Percentiles rank a stretch among this genome's conserved stretches.
phyloP scores from a whole-genome alignment of 2,113 vertebrate genomes.

The Castor canadensis region DNA sequence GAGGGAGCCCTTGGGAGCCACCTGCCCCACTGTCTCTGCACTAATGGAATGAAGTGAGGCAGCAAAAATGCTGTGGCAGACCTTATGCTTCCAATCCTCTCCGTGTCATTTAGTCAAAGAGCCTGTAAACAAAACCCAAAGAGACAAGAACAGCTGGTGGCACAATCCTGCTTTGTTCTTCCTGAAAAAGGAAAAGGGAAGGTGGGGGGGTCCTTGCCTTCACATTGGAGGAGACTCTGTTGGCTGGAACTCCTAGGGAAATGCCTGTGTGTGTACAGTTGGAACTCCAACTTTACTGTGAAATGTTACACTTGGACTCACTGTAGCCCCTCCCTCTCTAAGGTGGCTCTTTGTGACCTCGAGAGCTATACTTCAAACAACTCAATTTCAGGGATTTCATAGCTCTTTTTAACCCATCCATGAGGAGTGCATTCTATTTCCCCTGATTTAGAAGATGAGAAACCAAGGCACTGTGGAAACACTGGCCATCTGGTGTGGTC shows the following conservation, averaged over 20 bases:
- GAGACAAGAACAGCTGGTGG: conserved; percentile 45
- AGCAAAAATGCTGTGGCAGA: conserved; percentile 66
- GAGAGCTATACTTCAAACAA: conserved; percentile 30
- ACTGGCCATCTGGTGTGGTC: background rate
- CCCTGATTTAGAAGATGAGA: background rate
- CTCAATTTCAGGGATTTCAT: conserved; percentile 53
- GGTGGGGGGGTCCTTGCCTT: background rate
- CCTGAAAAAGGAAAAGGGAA: background rate
- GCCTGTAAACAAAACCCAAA: conserved; percentile 57
- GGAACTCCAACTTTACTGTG: background rate
- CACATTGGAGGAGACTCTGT: background rate
- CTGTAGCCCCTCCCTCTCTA: background rate
- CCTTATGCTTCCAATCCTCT: conserved; percentile 54
- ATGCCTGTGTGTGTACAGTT: background rate
- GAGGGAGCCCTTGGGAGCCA: conserved; percentile 1
- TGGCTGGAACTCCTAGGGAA: background rate
- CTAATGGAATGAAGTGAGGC: conserved; percentile 60
- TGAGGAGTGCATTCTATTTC: background rate
- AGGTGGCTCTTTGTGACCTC: background rate
- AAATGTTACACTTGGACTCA: background rate
- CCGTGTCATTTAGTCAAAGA: conserved; percentile 46
- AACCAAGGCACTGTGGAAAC: background rate
- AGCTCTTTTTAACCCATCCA: background rate
- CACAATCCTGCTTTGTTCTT: conserved; percentile 11
- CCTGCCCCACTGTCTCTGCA: conserved; percentile 51